Conservation (phyloP, 2,888 invertebrate genomes). For the Philaethria dido region DNA sequence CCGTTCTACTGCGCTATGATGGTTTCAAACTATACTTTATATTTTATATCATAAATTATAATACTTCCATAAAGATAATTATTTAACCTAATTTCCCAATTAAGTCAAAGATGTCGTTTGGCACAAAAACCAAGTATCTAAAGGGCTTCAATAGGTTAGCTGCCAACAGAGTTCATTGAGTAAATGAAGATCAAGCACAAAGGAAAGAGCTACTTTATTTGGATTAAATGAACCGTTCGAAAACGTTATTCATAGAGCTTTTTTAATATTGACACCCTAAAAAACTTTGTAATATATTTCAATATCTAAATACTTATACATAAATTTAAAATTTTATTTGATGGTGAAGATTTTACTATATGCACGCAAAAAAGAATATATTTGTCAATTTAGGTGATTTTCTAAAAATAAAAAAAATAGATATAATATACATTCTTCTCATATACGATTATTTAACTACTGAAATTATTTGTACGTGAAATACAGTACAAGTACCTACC, state of each 20-base stretch:
- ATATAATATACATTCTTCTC: no score
- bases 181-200: conserved; percentile 43
- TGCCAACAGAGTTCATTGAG: conserved; percentile 46
- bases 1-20: no score
- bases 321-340: no score
- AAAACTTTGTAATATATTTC: not conserved
- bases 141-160: conserved; percentile 41
- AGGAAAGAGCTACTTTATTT: conserved; percentile 40
- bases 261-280: not conserved
- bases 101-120: conserved; percentile 38
- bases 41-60: not conserved
- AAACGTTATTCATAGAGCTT: conserved; percentile 6
- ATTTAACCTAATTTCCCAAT: conserved; percentile 34
- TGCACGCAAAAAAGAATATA: no score
- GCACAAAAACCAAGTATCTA: conserved; percentile 37
- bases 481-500: no score
- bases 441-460: no score
- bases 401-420: no score
- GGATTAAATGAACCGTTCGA: conserved; percentile 39
- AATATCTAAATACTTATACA: no score
- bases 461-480: no score
- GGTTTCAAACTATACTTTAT: no score
- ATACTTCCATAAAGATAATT: conserved; percentile 1
- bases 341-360: no score
- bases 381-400: no score